Conservation (phyloP, 2,888 invertebrate species). For the Athripsodes cinereus region DNA sequence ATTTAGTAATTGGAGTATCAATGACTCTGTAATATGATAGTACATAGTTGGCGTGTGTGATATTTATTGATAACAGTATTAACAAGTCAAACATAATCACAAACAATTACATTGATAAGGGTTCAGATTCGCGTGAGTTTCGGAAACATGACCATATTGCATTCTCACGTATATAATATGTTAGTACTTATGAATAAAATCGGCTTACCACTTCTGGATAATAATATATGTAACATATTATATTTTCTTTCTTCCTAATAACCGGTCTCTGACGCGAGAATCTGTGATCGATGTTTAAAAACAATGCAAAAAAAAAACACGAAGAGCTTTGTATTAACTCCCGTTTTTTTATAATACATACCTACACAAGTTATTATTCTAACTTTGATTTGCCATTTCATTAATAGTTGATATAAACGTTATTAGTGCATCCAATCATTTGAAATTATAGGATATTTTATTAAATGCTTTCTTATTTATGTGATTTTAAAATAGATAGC, state of each 20-base stretch:
- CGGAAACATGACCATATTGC: background rate
- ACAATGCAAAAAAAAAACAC: no score
- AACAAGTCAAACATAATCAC: slow-evolving; percentile 1
- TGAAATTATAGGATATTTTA: no score
- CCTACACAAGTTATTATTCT: no score
- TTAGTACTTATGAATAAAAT: background rate
- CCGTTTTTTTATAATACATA: no score
- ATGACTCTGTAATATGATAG: background rate
- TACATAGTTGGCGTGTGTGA: background rate
- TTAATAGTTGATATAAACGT: no score
- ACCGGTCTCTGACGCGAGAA: background rate
- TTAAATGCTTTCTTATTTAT: no score
- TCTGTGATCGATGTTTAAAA: background rate
- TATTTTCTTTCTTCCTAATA: background rate
- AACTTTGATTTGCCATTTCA: no score
- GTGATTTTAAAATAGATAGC: no score
- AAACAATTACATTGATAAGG: background rate
- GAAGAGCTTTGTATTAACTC: no score
- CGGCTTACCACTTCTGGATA: background rate
- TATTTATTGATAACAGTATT: background rate
- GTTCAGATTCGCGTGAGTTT: background rate
- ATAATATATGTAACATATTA: no score
- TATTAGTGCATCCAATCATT: no score
- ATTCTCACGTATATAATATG: background rate
- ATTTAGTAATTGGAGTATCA: background rate